Conservation (phyloP, 2,797 vertebrate genomes). For the Enteromius treurensis region DNA sequence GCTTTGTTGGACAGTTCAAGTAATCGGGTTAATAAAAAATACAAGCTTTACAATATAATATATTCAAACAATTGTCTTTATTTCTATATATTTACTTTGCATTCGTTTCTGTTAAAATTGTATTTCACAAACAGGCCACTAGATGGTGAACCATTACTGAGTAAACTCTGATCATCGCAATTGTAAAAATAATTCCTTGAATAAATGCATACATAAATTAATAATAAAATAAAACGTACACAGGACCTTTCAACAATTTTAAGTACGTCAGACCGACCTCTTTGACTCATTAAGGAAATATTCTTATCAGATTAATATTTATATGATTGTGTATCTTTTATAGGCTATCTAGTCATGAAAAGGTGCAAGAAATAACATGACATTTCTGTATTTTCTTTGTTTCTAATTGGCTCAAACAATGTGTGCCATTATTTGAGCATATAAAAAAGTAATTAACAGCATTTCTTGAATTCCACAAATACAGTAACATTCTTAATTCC, state of each 20-base stretch:
- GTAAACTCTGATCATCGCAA: neutral
- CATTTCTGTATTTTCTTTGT: neutral
- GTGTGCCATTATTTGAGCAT: neutral
- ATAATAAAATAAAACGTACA: neutral
- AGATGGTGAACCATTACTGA: constrained; percentile 36
- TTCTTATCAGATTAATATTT: neutral
- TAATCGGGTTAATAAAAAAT: neutral
- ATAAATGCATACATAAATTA: too few relatives aligned
- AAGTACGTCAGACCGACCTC: neutral
- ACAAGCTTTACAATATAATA: neutral
- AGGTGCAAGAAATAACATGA: neutral
- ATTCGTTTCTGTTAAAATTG: neutral
- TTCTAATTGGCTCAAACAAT: too few relatives aligned
- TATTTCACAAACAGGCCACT: constrained; percentile 33
- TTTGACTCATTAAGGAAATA: neutral
- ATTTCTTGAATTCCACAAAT: neutral
- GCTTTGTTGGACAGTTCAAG: neutral
- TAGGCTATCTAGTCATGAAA: neutral
- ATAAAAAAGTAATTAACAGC: neutral
- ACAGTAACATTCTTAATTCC: neutral
- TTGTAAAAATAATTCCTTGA: neutral
- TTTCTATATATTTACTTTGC: neutral
- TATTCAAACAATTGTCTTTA: neutral
- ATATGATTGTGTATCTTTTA: neutral
- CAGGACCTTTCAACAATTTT: neutral